Evolutionary conservation across 2,797 vertebrate genomes (phyloP).

Genomic region (Microchirus variegatus): DNA sequence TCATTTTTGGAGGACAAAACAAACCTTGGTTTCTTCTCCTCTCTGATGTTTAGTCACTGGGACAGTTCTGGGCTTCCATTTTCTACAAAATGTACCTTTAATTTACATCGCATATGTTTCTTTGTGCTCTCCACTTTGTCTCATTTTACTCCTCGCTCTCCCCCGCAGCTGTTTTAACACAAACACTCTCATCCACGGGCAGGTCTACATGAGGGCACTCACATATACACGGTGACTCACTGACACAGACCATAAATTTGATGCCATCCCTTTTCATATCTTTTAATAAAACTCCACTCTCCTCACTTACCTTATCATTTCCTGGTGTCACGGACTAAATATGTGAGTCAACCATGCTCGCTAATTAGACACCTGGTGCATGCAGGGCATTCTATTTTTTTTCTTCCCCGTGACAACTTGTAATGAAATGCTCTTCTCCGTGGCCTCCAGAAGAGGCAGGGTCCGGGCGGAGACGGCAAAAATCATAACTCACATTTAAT

Average conservation of each 20-base stretch:
- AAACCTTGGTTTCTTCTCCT: too few species aligned
- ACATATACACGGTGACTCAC: constrained; percentile 6
- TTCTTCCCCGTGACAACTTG: constrained; percentile 49
- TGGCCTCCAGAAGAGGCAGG: constrained; percentile 32
- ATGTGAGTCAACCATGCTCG: constrained; percentile 21
- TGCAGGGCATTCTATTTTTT: constrained; percentile 52
- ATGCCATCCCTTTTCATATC: neutral
- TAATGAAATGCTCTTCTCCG: constrained; percentile 42
- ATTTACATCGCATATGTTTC: too few species aligned
- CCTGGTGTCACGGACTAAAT: constrained; percentile 23
- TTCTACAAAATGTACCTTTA: too few species aligned
- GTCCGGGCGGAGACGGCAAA: constrained; percentile 30
- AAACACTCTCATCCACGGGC: neutral
- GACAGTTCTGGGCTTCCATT: too few species aligned
- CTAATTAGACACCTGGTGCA: constrained; percentile 61
- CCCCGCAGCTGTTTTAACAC: neutral
- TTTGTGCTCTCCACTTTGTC: neutral
- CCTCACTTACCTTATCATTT: constrained; percentile 46
- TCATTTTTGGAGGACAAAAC: too few species aligned
- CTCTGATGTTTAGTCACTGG: too few species aligned
- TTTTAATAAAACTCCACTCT: constrained; percentile 19
- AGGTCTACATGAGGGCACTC: neutral
- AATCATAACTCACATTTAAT: constrained; percentile 36
- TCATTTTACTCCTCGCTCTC: neutral
- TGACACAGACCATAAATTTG: neutral